phyloP scores from a whole-genome alignment of 2,797 vertebrate species.

The Sebastes taczanowskii region DNA sequence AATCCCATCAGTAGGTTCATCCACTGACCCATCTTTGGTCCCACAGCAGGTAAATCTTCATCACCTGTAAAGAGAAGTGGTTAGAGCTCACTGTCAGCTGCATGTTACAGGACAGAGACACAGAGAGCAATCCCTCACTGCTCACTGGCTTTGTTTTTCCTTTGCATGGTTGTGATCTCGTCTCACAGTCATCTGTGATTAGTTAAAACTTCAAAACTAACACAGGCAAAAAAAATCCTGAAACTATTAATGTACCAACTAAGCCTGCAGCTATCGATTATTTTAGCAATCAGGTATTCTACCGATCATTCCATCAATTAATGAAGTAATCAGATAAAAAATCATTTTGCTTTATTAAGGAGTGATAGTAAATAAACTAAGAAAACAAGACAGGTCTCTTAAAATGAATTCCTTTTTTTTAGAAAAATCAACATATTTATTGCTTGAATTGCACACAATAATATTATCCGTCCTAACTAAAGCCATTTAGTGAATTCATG shows the following conservation, averaged over 20 bases:
- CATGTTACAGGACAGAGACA: neutral
- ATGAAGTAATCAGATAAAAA: too few species aligned
- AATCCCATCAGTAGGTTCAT: neutral
- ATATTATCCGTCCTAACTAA: neutral
- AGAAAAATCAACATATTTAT: neutral
- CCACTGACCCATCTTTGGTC: neutral
- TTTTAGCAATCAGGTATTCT: neutral
- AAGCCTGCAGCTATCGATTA: neutral
- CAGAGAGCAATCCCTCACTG: neutral
- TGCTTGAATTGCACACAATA: neutral
- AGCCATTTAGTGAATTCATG: neutral
- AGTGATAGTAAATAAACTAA: neutral
- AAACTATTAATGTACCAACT: too few species aligned
- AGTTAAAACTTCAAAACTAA: neutral
- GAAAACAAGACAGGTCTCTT: neutral
- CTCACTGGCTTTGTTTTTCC: neutral
- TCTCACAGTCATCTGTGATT: neutral
- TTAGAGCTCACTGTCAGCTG: neutral
- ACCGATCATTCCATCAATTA: neutral
- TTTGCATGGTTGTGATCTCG: neutral
- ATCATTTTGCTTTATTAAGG: neutral
- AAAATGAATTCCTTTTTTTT: neutral
- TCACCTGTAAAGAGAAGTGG: neutral
- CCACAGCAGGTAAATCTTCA: slow-evolving; percentile 1
- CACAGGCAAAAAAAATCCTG: too few species aligned